Evolutionary conservation across 1,140 invertebrate genomes (phyloP), one percentile per base, ranked within the genome.

Genomic region (Drosophila albomicans): DNA sequence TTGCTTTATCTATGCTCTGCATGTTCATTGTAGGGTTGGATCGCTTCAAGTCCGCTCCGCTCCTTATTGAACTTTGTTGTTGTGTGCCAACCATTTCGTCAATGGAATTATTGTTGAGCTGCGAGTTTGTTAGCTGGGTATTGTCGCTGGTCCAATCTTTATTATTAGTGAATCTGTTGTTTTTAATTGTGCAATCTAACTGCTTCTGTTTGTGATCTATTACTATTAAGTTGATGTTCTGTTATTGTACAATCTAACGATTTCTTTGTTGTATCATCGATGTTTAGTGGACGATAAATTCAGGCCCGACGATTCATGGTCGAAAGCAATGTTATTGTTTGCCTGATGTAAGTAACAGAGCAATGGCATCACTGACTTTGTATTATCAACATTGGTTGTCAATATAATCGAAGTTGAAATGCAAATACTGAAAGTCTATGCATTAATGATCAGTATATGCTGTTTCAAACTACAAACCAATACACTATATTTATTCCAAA

Each of bases 21-120:
- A 45, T 71, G 3, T 57, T 57, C 11, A 38, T 38, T 10, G 35
- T 11, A 38, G 35, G 8, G 6, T 38, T 38, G 7, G 35, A 7
- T 6, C 38, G 0, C 13, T 45, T 30, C 67, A 71, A 32, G 15
- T 64, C 45, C 61, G 5, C 30, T 35, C 15, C 52, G 51, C 78
- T 67, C 8, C 52, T 38, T 11, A 45, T 56, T 7, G 25, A 11
- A 11, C 62, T 65, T 2, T 38, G 35, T n/a, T 76, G 52, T n/a
- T 81, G 75, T 16, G 84, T 66, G 5, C 84, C 84, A 45, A 88
- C 85, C 84, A 88, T 88, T 51, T 38, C 69, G 54, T 6, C 28
- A 1, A 10, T 38, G 35, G 43, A 32, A 41, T 77, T 68, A 51
- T 59, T 76, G 10, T 72, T 66, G 7, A 46, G 13, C 13, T 58